Base-by-base conservation (phyloP, 2,797 vertebrate species). In the Linurgus olivaceus region DNA sequence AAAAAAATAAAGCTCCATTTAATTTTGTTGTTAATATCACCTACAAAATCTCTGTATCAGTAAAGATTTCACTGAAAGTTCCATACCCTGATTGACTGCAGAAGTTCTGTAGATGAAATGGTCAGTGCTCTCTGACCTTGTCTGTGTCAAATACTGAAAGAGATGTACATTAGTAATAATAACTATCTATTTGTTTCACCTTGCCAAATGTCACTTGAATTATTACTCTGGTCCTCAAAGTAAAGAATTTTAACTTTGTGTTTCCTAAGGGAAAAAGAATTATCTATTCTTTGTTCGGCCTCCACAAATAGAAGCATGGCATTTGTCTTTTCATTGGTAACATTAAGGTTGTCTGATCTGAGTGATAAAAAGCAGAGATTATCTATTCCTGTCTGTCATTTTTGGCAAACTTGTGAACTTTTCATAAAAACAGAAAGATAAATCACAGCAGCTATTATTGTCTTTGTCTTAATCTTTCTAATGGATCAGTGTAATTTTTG, bases 381-480 rank as follows among this genome's bases (percentile, higher is more conserved):
- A 97, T 96, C 93, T 95, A 78, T 95, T 92, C 76, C 70, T 88
- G 82, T 73, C 90, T 79, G 77, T 93, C 88, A 93, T 88, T 95
- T 95, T 92, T 91, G 51, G 62, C 73, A 94, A 97, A 95, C 51
- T 95, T 84, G 77, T 76, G 92, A 95, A 96, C 83, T 95, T 97
- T 84, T 94, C 83, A 90, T 95, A 93, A 95, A 93, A 93, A 88
- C 70, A 88, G 83, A 73, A 90, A 94, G 88, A 96, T 88, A 97
- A 92, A 96, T 93, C 93, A 92, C 48, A 90, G 51, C 17, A 90
- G 44, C 82, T 90, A 88, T 95, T 95, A 96, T 88, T 92, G 92
- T 88, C 75, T 94, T 95, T 90, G 57, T 96, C 87, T 94, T 95
- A 94, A 96, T 96, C 95, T 95, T 91, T 94, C 86, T 96, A 94